Evolutionary conservation across 2,888 invertebrate species (phyloP).

Genomic region (Agonum fuliginosum): DNA sequence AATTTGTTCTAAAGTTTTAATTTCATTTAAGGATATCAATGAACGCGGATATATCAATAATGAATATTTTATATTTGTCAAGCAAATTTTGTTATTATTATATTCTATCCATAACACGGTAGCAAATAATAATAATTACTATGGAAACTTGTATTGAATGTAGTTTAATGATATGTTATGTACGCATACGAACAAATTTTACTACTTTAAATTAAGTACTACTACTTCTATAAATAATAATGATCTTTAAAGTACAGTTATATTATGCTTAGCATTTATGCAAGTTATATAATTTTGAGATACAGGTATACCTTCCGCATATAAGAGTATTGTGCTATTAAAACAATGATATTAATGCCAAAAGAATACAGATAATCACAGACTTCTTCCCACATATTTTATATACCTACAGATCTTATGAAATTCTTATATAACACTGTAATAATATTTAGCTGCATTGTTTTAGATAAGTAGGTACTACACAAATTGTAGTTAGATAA

Average conservation of each 20-base stretch:
- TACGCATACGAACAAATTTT: neutral
- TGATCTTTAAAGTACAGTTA: constrained; percentile 9
- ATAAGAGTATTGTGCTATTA: constrained; percentile 36
- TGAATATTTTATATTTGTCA: no score
- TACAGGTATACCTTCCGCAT: constrained; percentile 27
- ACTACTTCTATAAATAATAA: constrained; percentile 15
- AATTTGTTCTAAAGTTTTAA: no score
- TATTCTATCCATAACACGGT: neutral
- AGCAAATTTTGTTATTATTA: no score
- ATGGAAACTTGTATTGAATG: neutral
- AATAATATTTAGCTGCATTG: neutral
- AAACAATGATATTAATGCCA: constrained; percentile 26
- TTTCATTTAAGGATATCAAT: no score
- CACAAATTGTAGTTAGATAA: neutral
- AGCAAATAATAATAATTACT: neutral
- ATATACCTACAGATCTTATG: neutral
- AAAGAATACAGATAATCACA: constrained; percentile 13
- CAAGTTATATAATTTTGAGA: constrained; percentile 24
- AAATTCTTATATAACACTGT: neutral
- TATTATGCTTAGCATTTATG: constrained; percentile 3
- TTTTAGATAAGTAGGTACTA: neutral
- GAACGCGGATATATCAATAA: no score
- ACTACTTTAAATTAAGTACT: neutral
- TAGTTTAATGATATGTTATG: neutral
- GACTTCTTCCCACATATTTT: neutral